Evolutionary conservation across 2,113 vertebrate genomes (phyloP).

Genomic region (Sylvilagus bachmani): DNA sequence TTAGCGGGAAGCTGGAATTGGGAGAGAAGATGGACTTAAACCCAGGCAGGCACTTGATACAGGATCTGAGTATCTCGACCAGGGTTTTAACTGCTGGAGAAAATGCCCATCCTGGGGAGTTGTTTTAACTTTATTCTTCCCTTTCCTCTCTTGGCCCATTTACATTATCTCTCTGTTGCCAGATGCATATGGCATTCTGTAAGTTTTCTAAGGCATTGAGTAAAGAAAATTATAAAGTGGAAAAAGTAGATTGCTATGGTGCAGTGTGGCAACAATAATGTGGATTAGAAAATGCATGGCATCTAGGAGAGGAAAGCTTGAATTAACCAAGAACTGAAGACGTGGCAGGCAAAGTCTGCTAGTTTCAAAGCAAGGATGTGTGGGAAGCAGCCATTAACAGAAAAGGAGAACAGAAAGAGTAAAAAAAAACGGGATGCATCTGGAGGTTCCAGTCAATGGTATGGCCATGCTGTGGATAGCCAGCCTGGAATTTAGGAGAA

Average conservation of each 20-base stretch:
- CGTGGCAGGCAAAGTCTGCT: not conserved
- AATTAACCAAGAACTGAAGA: not conserved
- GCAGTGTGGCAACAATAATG: not conserved
- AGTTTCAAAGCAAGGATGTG: not conserved
- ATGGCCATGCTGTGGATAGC: not conserved
- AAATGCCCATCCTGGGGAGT: not conserved
- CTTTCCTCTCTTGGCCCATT: not conserved
- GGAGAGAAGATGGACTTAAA: too few relatives aligned
- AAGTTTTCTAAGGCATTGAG: conserved; percentile 18
- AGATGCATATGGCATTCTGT: not conserved
- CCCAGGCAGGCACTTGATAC: too few relatives aligned
- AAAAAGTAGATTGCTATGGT: not conserved
- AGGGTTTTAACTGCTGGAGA: too few relatives aligned
- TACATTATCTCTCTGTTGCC: not conserved
- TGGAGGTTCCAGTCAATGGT: not conserved
- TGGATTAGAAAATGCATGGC: not conserved
- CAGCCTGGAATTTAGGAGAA: not conserved
- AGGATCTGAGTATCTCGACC: too few relatives aligned
- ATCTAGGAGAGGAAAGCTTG: not conserved
- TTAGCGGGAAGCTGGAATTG: too few relatives aligned
- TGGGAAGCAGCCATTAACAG: not conserved
- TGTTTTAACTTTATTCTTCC: not conserved
- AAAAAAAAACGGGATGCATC: not conserved
- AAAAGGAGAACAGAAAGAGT: not conserved
- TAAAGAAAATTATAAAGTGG: conserved; percentile 9